phyloP scores from a whole-genome alignment of 1,140 invertebrate genomes.

The Linepithema humile region DNA sequence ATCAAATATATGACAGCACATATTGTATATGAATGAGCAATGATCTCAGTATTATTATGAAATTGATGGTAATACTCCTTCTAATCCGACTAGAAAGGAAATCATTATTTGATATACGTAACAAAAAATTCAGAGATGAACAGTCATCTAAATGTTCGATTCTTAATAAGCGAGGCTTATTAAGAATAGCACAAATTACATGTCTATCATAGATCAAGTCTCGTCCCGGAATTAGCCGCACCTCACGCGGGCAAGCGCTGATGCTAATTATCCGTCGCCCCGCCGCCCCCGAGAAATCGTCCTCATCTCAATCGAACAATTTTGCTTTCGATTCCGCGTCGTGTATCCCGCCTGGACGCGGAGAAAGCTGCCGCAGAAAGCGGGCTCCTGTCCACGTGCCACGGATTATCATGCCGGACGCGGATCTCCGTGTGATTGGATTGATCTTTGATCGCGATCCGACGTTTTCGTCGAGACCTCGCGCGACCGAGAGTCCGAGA shows the following conservation, averaged over 20 bases:
- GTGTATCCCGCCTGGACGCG: conserved; percentile 9
- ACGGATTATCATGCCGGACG: not conserved
- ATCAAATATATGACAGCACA: not conserved
- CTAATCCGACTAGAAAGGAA: no score
- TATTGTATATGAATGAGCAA: not conserved
- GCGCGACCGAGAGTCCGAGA: not conserved
- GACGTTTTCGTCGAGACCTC: not conserved
- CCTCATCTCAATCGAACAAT: conserved; percentile 34
- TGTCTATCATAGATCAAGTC: no score
- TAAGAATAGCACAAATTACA: no score
- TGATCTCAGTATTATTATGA: not conserved
- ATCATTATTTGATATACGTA: no score
- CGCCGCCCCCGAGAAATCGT: conserved; percentile 37
- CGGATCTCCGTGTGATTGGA: conserved; percentile 10
- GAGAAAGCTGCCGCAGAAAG: conserved; percentile 60
- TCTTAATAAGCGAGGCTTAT: no score
- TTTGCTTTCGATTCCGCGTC: conserved; percentile 61
- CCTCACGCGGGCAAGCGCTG: not conserved
- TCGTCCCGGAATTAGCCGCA: not conserved
- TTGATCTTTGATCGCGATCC: conserved; percentile 31
- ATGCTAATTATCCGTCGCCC: conserved; percentile 17
- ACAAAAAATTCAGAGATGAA: no score
- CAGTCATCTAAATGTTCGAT: no score
- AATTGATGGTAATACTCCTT: no score
- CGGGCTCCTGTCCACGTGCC: conserved; percentile 32